Percentiles rank a stretch among this genome's conserved stretches.
Evolutionary conservation across 2,113 vertebrate genomes (phyloP).

Genomic region (Malaclemys terrapin): DNA sequence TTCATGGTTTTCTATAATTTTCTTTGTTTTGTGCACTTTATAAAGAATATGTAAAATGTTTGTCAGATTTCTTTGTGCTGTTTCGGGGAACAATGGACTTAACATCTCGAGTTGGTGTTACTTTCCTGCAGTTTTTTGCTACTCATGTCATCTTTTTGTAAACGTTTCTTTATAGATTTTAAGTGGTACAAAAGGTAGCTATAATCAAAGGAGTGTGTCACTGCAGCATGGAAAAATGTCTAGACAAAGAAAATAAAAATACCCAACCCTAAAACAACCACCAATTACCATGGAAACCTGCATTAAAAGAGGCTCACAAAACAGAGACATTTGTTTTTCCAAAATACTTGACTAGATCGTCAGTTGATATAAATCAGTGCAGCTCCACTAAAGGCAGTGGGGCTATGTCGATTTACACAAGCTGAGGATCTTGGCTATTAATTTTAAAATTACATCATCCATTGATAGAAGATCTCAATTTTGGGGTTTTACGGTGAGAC

Average conservation of each 20-base stretch:
- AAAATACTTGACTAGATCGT: not conserved
- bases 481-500: not conserved
- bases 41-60: not conserved
- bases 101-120: not conserved
- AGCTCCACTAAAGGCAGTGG: accelerated
- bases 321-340: not conserved
- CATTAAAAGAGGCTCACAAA: not conserved
- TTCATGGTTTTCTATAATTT: not conserved
- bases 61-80: not conserved
- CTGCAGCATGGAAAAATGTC: not conserved
- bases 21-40: not conserved
- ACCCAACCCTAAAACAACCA: not conserved
- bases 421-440: not conserved
- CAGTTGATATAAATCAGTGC: not conserved
- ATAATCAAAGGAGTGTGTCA: not conserved
- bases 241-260: not conserved
- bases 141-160: not conserved
- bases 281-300: not conserved
- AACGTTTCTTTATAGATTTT: not conserved
- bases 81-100: not conserved
- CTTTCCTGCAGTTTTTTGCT: not conserved
- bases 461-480: not conserved
- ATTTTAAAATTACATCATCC: not conserved
- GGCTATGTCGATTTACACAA: not conserved
- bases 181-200: not conserved